Conservation (phyloP, 1,140 invertebrate species). For the Microplitis mediator region DNA sequence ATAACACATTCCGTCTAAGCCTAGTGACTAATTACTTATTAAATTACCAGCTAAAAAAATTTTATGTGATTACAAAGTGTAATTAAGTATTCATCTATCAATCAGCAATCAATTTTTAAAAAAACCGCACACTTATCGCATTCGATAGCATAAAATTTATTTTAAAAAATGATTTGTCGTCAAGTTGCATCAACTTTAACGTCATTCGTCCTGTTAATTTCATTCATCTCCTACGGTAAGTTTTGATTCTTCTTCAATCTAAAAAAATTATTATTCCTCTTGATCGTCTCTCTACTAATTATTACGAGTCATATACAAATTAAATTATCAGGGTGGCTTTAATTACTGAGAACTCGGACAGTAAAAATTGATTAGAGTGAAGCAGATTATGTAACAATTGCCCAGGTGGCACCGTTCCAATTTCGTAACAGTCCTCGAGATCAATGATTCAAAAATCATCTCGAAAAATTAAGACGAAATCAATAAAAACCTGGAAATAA, state of each 20-base stretch:
- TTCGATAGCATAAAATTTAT: background rate
- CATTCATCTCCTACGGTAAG: conserved; percentile 19
- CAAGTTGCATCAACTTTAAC: conserved; percentile 15
- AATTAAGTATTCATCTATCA: background rate
- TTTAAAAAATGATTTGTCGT: background rate
- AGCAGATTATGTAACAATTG: conserved; percentile 2
- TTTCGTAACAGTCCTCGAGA: background rate
- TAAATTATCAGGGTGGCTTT: background rate
- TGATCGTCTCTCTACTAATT: background rate
- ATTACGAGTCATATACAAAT: background rate
- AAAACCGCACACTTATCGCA: background rate
- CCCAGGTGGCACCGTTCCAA: background rate
- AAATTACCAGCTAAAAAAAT: no score
- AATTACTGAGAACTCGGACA: background rate
- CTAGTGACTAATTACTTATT: no score
- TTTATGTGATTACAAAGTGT: no score
- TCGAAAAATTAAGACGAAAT: background rate
- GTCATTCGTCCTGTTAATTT: conserved; percentile 11
- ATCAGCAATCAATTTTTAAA: background rate
- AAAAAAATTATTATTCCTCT: background rate
- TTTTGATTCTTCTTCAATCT: background rate
- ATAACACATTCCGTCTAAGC: no score
- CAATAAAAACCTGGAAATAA: background rate
- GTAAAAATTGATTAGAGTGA: background rate
- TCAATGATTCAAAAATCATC: background rate